Conservation (phyloP, 2,888 invertebrate genomes). For the Meiosimyza decipiens region DNA sequence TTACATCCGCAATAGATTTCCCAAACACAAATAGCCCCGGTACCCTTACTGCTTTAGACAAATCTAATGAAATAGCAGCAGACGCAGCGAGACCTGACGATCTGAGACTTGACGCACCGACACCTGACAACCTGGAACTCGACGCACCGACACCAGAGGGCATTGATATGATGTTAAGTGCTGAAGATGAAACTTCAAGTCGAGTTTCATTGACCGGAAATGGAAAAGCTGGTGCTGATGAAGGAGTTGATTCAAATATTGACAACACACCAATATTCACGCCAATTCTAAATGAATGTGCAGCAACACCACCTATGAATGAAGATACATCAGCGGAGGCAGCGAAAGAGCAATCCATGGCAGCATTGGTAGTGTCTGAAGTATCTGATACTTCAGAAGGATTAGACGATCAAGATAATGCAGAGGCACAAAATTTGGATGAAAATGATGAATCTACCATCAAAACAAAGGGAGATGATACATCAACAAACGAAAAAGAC, state of each 20-base stretch:
- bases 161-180: not conserved
- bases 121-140: not conserved
- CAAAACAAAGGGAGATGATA: not conserved
- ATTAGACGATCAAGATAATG: too few relatives aligned
- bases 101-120: not conserved
- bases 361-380: too few relatives aligned
- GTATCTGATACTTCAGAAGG: too few relatives aligned
- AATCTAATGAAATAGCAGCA: not conserved
- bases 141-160: not conserved
- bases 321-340: not conserved
- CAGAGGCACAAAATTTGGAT: too few relatives aligned
- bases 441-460: not conserved
- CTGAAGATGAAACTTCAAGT: not conserved
- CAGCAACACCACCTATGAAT: not conserved
- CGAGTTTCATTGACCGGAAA: too few relatives aligned
- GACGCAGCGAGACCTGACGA: not conserved
- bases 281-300: not conserved
- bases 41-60: not conserved
- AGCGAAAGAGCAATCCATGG: not conserved
- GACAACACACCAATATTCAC: not conserved
- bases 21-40: not conserved
- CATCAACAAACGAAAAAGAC: not conserved
- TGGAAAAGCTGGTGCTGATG: not conserved
- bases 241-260: not conserved
- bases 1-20: slow-evolving; percentile 23